These are phyloP conservation scores for Callipepla squamata DNA, from an alignment of 2,113 vertebrate genomes.

Conservation along the genomic window DNA sequence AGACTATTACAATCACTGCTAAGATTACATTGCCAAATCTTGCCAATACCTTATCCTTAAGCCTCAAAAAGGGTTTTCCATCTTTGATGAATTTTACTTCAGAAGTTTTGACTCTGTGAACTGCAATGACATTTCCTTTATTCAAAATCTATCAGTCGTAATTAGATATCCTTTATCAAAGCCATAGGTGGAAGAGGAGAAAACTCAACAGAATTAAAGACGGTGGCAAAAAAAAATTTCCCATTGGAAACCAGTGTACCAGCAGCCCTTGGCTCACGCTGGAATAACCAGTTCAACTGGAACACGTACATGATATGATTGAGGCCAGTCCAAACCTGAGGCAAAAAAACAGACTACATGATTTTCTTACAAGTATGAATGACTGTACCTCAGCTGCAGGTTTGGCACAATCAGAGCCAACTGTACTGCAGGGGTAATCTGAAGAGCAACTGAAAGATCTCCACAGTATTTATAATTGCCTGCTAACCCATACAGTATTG, in stretches of 20 bases:
- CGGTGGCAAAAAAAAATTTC: not conserved
- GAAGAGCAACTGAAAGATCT: not conserved
- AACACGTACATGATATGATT: not conserved
- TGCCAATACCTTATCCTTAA: not conserved
- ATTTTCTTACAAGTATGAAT: not conserved
- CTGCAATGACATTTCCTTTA: not conserved
- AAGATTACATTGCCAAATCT: not conserved
- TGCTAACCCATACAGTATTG: not conserved
- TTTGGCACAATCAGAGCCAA: not conserved
- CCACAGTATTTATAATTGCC: not conserved
- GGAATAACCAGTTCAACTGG: slow-evolving; percentile 49
- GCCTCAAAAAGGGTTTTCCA: not conserved
- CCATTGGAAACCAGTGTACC: not conserved
- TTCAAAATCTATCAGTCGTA: not conserved
- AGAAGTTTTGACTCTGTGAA: not conserved
- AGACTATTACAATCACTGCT: not conserved
- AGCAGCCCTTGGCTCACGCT: not conserved
- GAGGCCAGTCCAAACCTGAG: slow-evolving; percentile 16
- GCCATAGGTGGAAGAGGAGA: not conserved
- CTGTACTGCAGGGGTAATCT: rapidly evolving
- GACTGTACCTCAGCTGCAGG: not conserved
- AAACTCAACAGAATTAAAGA: not conserved
- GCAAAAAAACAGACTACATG: not conserved
- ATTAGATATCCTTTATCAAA: not conserved
- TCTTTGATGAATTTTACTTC: not conserved